Percentiles rank a stretch among this genome's conserved stretches.
phyloP scores from a whole-genome alignment of 2,888 invertebrate species.

The Drosophila sordidula region DNA sequence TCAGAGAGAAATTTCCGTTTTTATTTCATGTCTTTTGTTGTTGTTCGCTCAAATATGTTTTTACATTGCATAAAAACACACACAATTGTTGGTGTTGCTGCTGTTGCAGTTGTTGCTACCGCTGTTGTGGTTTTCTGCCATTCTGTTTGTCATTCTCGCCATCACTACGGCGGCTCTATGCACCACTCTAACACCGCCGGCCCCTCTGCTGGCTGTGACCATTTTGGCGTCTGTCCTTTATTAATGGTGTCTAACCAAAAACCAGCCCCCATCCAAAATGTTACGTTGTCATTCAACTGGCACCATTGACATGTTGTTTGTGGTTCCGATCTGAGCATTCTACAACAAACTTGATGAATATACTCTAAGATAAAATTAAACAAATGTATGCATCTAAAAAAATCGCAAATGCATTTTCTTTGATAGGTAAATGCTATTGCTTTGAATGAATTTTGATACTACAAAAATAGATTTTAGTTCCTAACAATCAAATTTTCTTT shows the following conservation, averaged over 20 bases:
- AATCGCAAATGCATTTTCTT: neutral
- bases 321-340: slow-evolving; percentile 37
- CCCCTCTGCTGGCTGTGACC: slow-evolving; percentile 8
- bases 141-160: slow-evolving; percentile 53
- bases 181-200: neutral
- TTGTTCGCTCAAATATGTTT: slow-evolving; percentile 67
- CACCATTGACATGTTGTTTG: slow-evolving; percentile 52
- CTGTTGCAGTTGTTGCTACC: slow-evolving; percentile 53
- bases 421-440: too few relatives aligned
- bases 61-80: slow-evolving; percentile 49
- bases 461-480: too few relatives aligned
- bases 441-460: too few relatives aligned
- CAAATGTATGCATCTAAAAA: neutral
- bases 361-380: neutral
- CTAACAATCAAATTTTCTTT: too few relatives aligned
- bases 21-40: slow-evolving; percentile 67
- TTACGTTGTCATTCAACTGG: slow-evolving; percentile 52
- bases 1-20: slow-evolving; percentile 77
- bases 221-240: slow-evolving; percentile 66
- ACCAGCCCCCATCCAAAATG: slow-evolving; percentile 36
- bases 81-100: slow-evolving; percentile 34
- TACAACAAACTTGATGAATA: slow-evolving; percentile 11
- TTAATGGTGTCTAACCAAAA: slow-evolving; percentile 72
- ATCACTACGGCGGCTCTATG: slow-evolving; percentile 8
- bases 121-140: slow-evolving; percentile 61